Base-by-base conservation (phyloP, 2,888 invertebrate species). In the Pyralis farinalis region DNA sequence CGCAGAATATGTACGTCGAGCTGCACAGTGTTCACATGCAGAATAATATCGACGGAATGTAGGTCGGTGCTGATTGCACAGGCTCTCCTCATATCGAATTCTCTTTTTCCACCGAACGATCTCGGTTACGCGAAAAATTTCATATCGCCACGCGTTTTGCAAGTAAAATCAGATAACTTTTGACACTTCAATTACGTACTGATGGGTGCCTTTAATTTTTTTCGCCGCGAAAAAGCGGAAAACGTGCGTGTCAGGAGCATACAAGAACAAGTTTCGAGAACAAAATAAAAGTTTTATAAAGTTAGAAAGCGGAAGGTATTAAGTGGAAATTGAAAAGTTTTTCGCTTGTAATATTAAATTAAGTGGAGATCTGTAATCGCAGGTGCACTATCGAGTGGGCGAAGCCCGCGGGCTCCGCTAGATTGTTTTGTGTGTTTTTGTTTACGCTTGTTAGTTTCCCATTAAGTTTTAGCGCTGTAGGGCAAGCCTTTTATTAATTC, bases 81-180 rank as follows among this genome's bases (percentile, higher is more conserved):
- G 65, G 70, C 73, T 71, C 78, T 70, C 64, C 78, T 81, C 84
- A 86, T 86, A 87, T 85, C 76, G 81, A 85, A 86, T 88, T 86
- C 83, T 75, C 77, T 82, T 87, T 87, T 85, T 86, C 74, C 73
- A 11, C 61, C 67, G 63, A 74, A 66, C 85, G 78, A 81, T 81
- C 70, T 73, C 79, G 74, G 67, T 58, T 63, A 71, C 74, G 81
- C 78, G 78, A 84, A 83, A 85, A 81, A 85, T 87, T 87, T 85
- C 84, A 85, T 84, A 85, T 79, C 75, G 76, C 76, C 69, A 74
- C 74, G 75, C 79, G 79, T 72, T 87, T 87, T 87, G 88, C 86
- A 87, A 88, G 88, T 87, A 81, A 87, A 87, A 88, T 88, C 86
- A 86, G 84, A 82, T 76, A 88, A 88, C 85, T 88, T 88, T 87